Evolutionary conservation across 1,140 invertebrate species (phyloP), one percentile per base, ranked within the genome.

Genomic region (Heliconius nattereri): DNA sequence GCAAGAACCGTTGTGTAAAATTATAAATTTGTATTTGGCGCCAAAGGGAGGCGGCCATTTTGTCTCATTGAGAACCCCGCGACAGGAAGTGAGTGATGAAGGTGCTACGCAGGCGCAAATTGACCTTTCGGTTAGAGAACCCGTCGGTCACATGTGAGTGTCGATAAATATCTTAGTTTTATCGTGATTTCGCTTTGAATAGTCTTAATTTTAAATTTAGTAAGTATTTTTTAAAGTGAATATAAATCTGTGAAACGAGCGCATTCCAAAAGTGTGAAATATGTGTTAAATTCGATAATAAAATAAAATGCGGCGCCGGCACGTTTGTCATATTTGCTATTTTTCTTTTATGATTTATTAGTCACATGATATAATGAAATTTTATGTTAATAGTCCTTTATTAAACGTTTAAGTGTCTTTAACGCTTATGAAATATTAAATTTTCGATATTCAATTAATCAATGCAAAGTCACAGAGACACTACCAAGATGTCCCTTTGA

Each of bases 131-230:
- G 92, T 95, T 94, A 92, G 94, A 94, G 93, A 94, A 94, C 93
- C 94, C 94, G 91, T 95, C 93, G 92, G 93, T 95, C 94, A 95
- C 94, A 95, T 95, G 94, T 95, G 93, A 95, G 94, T 95, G 93
- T 94, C 92, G 92, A 95, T 95, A 94, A 95, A 94, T 94, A 94
- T 94, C 89, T 90, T 92, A 91, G 85, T 92, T 91, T 92, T 91
- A 91, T 86, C 83, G 91, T 91, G 91, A 90, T 88, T 89, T 88
- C 88, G 85, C 88, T 90, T 88, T 88, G 87, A 88, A 87, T 91
- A 91, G 85, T 91, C 87, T 83, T 89, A 84, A 87, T 89, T 89
- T 91, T 86, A 86, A 84, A 90, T 94, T 91, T 93, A 78, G 94
- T 94, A 94, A 94, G 94, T 94, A 94, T 94, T 92, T 92, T 89